Evolutionary conservation across 1,140 invertebrate species (phyloP), one percentile per base, ranked within the genome.

Genomic region (Helicoverpa armigera): DNA sequence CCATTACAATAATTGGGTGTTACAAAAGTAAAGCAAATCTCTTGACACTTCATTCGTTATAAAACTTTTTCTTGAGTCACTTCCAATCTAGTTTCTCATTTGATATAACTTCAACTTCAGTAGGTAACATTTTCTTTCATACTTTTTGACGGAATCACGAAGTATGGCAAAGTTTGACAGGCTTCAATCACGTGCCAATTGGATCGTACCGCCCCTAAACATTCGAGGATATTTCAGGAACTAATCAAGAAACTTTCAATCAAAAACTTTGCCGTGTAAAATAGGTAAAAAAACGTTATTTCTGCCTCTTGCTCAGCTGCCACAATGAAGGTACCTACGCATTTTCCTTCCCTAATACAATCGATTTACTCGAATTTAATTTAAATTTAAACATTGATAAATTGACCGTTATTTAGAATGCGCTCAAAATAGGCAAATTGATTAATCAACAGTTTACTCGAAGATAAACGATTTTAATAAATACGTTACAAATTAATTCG

Each of bases 401-500:
- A 69, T 18, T 9, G 65, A 69, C 18, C 48, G 48, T 69, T 69
- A 50, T 31, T 31, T 12, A 31, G 48, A 4, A 23, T 31, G n/a
- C 2, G 50, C 23, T 13, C 12, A 5, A 72, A 72, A 23, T 31
- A 69, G 48, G 69, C n/a, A 54, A 72, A 72, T 72, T 35, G 48
- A 54, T 72, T 12, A 72, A 72, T 72, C 50, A 72, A 72, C 69
- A 72, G 13, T 72, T 53, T 54, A 53, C 51, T 50, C 7, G 10
- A 54, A 72, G 50, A 14, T 11, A 18, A 72, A 72, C 69, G 10
- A 23, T 53, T 72, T 72, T 72, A 72, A 54, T 72, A 72, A 72
- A 72, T 72, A 72, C 35, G n/a, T 65, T 65, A 65, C 63, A 65
- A 65, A 65, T 65, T 43, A 65, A 54, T 72, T 72, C 51, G 13